Evolutionary conservation across 2,113 vertebrate genomes (phyloP), one percentile per base, ranked within the genome.

Genomic region (Ptilonorhynchus violaceus): DNA sequence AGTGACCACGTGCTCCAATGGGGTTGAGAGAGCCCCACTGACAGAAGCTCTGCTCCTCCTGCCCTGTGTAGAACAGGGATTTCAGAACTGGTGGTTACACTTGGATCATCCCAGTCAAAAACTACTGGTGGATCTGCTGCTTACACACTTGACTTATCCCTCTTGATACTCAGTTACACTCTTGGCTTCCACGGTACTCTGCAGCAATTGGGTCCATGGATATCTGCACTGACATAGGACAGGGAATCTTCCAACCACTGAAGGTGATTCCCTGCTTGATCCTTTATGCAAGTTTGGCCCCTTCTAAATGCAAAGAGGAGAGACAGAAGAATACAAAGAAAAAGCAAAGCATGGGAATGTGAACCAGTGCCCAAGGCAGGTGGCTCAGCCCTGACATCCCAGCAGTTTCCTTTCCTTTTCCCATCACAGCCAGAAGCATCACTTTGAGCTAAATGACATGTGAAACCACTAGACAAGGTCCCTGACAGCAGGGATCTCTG

Each of bases 161-260:
- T 58, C 42, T 7, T 7, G 46, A 66, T 9, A 66, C 9, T 9
- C 2, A 35, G 7, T 11, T 27, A 44, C 3, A 15, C 14, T 37
- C 41, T 58, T 23, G 68, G 18, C 4, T 77, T 64, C 56, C 70
- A n/a, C 1, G 0, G 56, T 2, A 1, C 68, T 24, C 66, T 50
- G 37, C 28, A 88, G 63, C 39, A 13, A 13, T 0, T 3, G 0
- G 20, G 18, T 24, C 53, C 27, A 16, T 3, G 4, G 2, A 68
- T 6, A 46, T 27, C 66, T 14, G 14, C 27, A 21, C 10, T 22
- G 55, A n/a, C 63, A 72, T 28, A 17, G 10, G 22, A 49, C 62
- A 62, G 23, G 12, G 8, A 8, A 46, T 25, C 58, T 23, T 76
- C 42, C 18, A 55, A 42, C 11, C 55, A 39, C 10, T 16, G 18